Percentiles rank a stretch among this genome's conserved stretches.
These are phyloP conservation scores for Autographa pulchrina DNA, from an alignment of 2,888 invertebrate genomes.

Conservation along the genomic window DNA sequence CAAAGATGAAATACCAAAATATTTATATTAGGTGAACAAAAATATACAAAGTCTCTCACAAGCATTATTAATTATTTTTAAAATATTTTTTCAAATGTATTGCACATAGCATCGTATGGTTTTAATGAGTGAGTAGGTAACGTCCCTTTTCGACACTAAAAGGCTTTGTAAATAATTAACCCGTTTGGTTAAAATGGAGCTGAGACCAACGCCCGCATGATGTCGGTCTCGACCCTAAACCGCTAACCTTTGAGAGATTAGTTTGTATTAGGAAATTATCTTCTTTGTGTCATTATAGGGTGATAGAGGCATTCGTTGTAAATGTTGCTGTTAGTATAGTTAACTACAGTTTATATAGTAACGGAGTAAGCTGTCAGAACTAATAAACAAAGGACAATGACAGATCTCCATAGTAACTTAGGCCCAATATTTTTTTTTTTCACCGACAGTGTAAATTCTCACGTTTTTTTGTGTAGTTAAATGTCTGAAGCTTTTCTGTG, in stretches of 20 bases:
- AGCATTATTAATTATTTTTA: no score
- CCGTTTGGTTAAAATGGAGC: constrained; percentile 59
- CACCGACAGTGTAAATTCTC: no score
- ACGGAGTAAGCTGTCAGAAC: not conserved
- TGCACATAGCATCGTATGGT: not conserved
- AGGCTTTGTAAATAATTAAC: constrained; percentile 60
- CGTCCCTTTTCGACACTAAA: constrained; percentile 46
- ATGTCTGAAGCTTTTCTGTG: no score
- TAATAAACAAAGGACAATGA: no score
- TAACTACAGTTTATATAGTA: constrained; percentile 6
- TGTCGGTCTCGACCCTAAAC: constrained; percentile 62
- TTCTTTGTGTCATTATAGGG: constrained; percentile 55
- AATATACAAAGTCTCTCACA: no score
- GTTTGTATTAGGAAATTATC: constrained; percentile 65
- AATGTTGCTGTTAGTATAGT: constrained; percentile 26
- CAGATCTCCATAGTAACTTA: no score
- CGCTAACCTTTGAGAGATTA: constrained; percentile 70
- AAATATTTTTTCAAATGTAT: not conserved
- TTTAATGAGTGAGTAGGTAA: not conserved
- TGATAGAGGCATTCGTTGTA: constrained; percentile 29
- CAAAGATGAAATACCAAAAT: not conserved
- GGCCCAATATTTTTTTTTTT: no score
- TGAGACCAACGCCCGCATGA: constrained; percentile 66
- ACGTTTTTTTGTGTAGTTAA: no score
- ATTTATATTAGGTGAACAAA: no score